phyloP scores from a whole-genome alignment of 1,140 invertebrate species.

The Drosophila subobscura region DNA sequence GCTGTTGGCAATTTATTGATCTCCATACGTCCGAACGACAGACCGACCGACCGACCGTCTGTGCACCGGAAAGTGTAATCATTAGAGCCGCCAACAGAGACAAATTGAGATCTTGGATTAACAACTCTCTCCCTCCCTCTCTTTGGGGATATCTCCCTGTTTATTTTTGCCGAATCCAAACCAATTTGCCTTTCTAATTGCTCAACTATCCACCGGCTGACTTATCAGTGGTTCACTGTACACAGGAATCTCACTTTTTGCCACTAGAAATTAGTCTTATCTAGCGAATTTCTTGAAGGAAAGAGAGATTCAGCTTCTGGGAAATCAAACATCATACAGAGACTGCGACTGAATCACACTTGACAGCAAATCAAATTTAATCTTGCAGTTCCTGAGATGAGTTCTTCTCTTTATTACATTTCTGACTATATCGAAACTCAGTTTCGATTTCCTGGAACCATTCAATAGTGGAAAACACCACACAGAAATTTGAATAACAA shows the following conservation, averaged over 20 bases:
- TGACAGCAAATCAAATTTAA: too few relatives aligned
- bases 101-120: slow-evolving; percentile 48
- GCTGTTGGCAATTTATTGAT: slow-evolving; percentile 64
- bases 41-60: slow-evolving; percentile 25
- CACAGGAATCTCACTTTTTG: slow-evolving; percentile 15
- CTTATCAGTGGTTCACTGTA: slow-evolving; percentile 34
- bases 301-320: background rate
- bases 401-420: too few relatives aligned
- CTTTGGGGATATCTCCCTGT: slow-evolving; percentile 15
- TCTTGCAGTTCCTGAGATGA: too few relatives aligned
- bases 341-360: too few relatives aligned
- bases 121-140: slow-evolving; percentile 33
- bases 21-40: slow-evolving; percentile 6
- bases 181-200: background rate
- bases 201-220: slow-evolving; percentile 13
- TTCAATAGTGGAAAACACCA: slow-evolving; percentile 10
- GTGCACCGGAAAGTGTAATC: slow-evolving; percentile 57
- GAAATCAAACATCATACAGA: too few relatives aligned
- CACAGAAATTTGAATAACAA: slow-evolving; percentile 28
- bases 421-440: background rate
- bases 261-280: too few relatives aligned
- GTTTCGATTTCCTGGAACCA: background rate
- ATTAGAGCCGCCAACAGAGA: slow-evolving; percentile 43
- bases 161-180: too few relatives aligned
- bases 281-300: background rate